Percentiles rank a stretch among this genome's conserved stretches.
These are phyloP conservation scores for Pseudorhiza aurosa DNA, from an alignment of 30 jellyfish, hydroid and myxozoan species.

Conservation along the genomic window DNA sequence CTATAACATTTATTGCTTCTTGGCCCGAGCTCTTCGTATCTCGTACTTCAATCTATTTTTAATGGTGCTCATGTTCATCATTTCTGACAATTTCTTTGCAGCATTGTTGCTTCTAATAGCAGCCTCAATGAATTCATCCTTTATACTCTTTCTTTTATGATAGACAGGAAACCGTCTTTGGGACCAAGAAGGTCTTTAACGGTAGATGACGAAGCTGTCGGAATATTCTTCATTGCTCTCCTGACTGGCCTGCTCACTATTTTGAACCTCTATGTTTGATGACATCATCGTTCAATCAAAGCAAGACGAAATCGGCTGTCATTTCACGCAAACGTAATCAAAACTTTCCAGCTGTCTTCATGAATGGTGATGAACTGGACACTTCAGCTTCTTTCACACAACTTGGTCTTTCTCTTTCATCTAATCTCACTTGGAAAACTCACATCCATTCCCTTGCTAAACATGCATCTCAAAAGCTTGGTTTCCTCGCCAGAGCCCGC, in stretches of 20 bases:
- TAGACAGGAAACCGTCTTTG: constrained; percentile 18
- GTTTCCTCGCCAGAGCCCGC: too few species aligned
- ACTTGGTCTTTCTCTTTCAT: too few species aligned
- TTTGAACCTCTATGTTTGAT: neutral
- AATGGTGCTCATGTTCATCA: constrained; percentile 15
- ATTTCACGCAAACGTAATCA: too few species aligned
- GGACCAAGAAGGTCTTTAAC: constrained; percentile 33
- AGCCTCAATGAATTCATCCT: constrained; percentile 22
- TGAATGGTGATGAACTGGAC: too few species aligned
- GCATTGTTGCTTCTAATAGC: constrained; percentile 31
- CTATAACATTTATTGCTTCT: too few species aligned
- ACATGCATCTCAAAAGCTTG: too few species aligned
- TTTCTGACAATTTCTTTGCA: constrained; percentile 28
- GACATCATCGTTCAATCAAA: neutral
- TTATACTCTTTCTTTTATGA: constrained; percentile 22
- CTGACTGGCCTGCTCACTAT: neutral
- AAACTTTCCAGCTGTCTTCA: too few species aligned
- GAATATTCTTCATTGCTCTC: constrained; percentile 31
- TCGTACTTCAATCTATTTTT: constrained; percentile 45
- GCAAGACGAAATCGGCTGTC: too few species aligned
- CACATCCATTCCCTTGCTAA: too few species aligned
- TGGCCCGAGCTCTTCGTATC: constrained; percentile 33
- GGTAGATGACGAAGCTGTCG: constrained; percentile 2
- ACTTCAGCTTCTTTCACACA: too few species aligned
- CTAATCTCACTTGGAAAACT: too few species aligned